Conservation (phyloP, 2,113 vertebrate genomes). For the Crocuta crocuta region DNA sequence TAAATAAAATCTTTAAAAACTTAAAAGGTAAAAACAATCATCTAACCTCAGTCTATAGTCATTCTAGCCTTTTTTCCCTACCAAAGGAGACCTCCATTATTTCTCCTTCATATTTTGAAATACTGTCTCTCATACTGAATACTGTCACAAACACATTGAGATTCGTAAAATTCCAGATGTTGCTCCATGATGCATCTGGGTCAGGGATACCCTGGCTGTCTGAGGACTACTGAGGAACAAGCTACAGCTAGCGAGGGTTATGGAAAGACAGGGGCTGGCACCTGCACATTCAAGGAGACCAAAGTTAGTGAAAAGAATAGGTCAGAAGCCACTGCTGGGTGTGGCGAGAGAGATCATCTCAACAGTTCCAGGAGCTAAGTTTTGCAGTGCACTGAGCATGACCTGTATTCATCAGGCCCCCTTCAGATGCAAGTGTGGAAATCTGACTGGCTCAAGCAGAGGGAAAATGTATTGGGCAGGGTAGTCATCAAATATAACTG, state of each 20-base stretch:
- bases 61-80: not conserved
- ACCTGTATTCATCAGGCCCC: not conserved
- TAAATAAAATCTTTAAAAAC: not conserved
- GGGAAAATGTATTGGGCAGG: not conserved
- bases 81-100: not conserved
- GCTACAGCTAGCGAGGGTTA: not conserved
- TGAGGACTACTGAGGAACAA: not conserved
- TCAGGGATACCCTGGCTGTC: not conserved
- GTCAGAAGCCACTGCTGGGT: not conserved
- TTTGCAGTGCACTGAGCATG: not conserved
- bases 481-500: constrained; percentile 15
- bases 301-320: constrained; percentile 8
- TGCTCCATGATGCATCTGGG: not conserved
- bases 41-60: not conserved
- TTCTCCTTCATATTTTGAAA: constrained; percentile 39
- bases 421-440: constrained; percentile 19
- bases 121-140: not conserved
- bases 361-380: not conserved
- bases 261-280: not conserved
- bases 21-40: not conserved
- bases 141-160: not conserved
- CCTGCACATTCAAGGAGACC: not conserved
- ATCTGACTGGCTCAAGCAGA: not conserved
- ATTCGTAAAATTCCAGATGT: constrained; percentile 47
- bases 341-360: not conserved